Evolutionary conservation across 2,888 invertebrate genomes (phyloP), one percentile per base, ranked within the genome.

Genomic region (Lasius platythorax): DNA sequence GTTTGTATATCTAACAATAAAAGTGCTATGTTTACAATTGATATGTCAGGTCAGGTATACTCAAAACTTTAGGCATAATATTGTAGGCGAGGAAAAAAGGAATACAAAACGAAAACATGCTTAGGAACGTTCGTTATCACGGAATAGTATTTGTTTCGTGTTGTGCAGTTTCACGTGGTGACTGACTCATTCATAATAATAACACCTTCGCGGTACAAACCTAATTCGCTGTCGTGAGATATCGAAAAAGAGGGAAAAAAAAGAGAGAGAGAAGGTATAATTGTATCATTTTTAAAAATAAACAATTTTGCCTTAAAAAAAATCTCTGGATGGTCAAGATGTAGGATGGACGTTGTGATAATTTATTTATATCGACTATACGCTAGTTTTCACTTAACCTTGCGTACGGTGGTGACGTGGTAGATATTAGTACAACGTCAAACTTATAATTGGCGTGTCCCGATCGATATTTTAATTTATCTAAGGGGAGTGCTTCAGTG

Each of bases 381-480:
- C 46, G 40, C 64, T 46, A 28, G 50, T 78, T 84, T 82, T 82
- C 82, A 73, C 73, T 78, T 72, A 85, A 87, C 79, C 81, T 67
- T 61, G 67, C 72, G 68, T 73, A 85, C 84, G 72, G 83, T 83
- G 85, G 85, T 87, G 89, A 86, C 90, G 87, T 81, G 87, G 87
- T 87, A 87, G 89, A 92, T 92, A 94, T 94, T 93, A 93, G 92
- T 93, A 91, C 88, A 91, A 90, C 91, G 93, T 94, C 93, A 91
- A 94, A 93, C 91, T 92, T 93, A 93, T 94, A 94, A 94, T 94
- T 94, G 94, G 92, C 93, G 92, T 90, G 91, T 92, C 91, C 91
- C 92, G 93, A 94, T 94, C 94, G 94, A 94, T 94, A 94, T 94
- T 94, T 94, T 94, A 94, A 94, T 94, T 94, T 94, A 93, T 94